Percentiles rank a stretch among this genome's conserved stretches.
These are phyloP conservation scores for Drosophila niveifrons DNA, from an alignment of 2,888 invertebrate genomes.

Conservation along the genomic window DNA sequence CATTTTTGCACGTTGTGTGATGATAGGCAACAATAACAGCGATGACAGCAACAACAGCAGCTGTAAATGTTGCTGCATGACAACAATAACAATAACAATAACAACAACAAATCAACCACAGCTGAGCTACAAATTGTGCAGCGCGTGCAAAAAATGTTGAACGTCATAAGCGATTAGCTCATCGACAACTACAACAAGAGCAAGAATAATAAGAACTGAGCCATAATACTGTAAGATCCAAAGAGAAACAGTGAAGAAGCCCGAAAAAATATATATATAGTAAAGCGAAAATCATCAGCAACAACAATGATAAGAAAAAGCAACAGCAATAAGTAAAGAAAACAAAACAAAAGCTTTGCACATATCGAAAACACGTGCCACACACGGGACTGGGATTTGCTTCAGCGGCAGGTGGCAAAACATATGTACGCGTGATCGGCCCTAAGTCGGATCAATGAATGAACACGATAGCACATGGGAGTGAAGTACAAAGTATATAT, in stretches of 20 bases:
- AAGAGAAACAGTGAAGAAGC: conserved; percentile 15
- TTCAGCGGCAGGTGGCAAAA: conserved; percentile 66
- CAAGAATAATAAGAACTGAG: conserved; percentile 30
- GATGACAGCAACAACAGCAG: conserved; percentile 25
- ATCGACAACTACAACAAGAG: conserved; percentile 56
- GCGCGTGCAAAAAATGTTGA: conserved; percentile 70
- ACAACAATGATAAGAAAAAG: conserved; percentile 28
- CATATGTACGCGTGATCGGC: conserved; percentile 75
- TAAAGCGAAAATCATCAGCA: conserved; percentile 38
- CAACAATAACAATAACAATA: conserved; percentile 15
- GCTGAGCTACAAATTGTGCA: conserved; percentile 61
- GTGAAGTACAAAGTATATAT: conserved; percentile 57
- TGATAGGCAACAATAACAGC: conserved; percentile 1
- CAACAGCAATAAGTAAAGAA: conserved; percentile 5
- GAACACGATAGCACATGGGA: conserved; percentile 61
- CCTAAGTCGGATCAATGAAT: conserved; percentile 77
- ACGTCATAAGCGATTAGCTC: conserved; percentile 73
- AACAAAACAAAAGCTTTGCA: conserved; percentile 26
- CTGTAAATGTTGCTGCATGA: conserved; percentile 21
- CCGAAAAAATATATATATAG: conserved; percentile 22
- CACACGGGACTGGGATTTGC: conserved; percentile 22
- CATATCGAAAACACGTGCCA: conserved; percentile 67
- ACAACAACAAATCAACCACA: conserved; percentile 37
- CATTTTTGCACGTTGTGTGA: conserved; percentile 70
- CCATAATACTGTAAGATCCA: conserved; percentile 57